These are phyloP conservation scores for Drosophila oshimai DNA, from an alignment of 1,140 invertebrate species.

Conservation along the genomic window DNA sequence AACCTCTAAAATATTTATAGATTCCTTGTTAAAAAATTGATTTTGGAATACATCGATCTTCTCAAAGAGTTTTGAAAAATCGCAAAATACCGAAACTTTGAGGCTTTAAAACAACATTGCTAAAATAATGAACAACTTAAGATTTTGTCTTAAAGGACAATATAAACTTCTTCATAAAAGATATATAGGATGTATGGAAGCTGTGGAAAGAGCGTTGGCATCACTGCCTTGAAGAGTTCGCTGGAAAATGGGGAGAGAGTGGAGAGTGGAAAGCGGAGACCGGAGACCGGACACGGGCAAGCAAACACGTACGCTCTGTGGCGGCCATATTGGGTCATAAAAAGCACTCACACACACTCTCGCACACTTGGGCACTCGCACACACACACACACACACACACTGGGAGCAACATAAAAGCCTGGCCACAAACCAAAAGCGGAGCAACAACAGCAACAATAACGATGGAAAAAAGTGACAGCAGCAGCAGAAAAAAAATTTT, in stretches of 20 bases:
- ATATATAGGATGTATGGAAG: background rate
- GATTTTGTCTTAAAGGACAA: too few relatives aligned
- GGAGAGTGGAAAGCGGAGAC: conserved; percentile 7
- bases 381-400: conserved; percentile 25
- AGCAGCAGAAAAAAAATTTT: conserved; percentile 76
- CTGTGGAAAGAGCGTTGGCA: background rate
- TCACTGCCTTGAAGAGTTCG: conserved; percentile 7
- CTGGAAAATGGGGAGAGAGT: background rate
- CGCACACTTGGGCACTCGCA: conserved; percentile 3
- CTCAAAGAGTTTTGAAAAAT: too few relatives aligned
- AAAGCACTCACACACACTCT: conserved; percentile 61
- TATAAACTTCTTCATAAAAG: too few relatives aligned
- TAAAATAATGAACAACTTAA: too few relatives aligned
- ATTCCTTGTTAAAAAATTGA: too few relatives aligned
- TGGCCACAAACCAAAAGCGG: conserved; percentile 54
- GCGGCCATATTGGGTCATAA: conserved; percentile 79
- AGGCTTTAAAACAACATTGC: too few relatives aligned
- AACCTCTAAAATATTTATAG: too few relatives aligned
- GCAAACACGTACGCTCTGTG: conserved; percentile 69
- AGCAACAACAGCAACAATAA: conserved; percentile 43
- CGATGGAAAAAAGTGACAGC: conserved; percentile 66
- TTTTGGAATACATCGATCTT: too few relatives aligned
- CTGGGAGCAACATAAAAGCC: conserved; percentile 52
- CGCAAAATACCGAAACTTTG: too few relatives aligned
- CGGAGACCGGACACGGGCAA: conserved; percentile 33